Evolutionary conservation across 1,140 invertebrate genomes (phyloP), one percentile per base, ranked within the genome.

Genomic region (Zaprionus inermis): DNA sequence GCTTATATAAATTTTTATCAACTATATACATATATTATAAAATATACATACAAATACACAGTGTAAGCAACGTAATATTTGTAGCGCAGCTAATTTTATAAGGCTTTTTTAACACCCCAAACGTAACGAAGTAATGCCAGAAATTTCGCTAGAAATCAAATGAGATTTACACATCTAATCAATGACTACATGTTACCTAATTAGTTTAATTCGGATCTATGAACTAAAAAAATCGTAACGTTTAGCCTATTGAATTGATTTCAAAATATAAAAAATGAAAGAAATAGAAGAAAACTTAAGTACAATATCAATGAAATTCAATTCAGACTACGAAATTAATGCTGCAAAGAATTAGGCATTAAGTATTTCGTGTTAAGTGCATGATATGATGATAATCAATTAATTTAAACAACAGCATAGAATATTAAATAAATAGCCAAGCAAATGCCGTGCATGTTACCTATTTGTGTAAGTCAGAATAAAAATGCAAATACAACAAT

Each of bases 401-500:
- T 66, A 72, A 65, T 46, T 54, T 12, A 63, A 51, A 75, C 32
- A 51, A 55, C 46, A 46, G 28, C 30, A 61, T 58, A 66, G 36
- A 81, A 61, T 58, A 41, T n/a, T 72, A 73, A 68, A 68, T 75
- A 71, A 74, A 76, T 77, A 81, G 67, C 72, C 69, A 76, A 61
- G 61, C 76, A 65, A 74, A 72, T 54, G 72, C 61, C 59, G 75
- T 88, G 81, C 81, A 90, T 90, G 85, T 90, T 90, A 86, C 54
- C 84, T 90, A 90, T 84, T 75, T 90, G 83, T 84, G 72, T 86
- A 90, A 90, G 85, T 73, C 79, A 44, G 64, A 83, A 86, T 73
- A 81, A 89, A 69, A 74, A 64, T 57, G 38, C 60, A 77, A 79
- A 36, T 63, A 79, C 51, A 32, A 28, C 20, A 54, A 52, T 5